Percentiles rank a stretch among this genome's conserved stretches.
phyloP scores from a whole-genome alignment of 2,113 vertebrate species.

The Telmatochromis sp. region DNA sequence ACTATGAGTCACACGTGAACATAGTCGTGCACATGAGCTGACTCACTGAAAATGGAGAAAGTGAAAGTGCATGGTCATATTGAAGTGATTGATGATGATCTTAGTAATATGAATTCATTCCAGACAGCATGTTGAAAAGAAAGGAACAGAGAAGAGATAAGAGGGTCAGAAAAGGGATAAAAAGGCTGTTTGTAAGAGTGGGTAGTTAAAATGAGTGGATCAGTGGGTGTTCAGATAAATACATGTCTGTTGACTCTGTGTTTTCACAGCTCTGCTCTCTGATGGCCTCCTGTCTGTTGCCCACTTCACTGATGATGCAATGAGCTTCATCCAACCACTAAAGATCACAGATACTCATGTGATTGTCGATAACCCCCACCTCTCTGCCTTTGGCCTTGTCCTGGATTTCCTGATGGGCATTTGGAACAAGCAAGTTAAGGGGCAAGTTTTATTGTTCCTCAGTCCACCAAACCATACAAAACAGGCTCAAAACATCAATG shows the following conservation, averaged over 20 bases:
- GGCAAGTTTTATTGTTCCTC: neutral
- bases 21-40: neutral
- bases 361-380: fast-evolving
- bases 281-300: neutral
- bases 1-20: neutral
- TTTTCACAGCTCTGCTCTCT: neutral
- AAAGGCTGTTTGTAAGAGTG: neutral
- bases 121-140: neutral
- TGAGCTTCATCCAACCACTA: neutral
- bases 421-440: neutral
- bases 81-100: neutral
- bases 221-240: neutral
- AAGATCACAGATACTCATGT: neutral
- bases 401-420: neutral
- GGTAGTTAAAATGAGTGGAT: neutral
- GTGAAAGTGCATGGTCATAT: neutral
- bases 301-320: neutral
- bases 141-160: neutral
- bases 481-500: neutral
- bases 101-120: neutral
- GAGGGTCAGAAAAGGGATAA: neutral
- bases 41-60: neutral
- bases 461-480: neutral
- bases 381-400: neutral
- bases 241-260: neutral